Conservation (phyloP, 2,888 invertebrate genomes). For the Lithophane socia region DNA sequence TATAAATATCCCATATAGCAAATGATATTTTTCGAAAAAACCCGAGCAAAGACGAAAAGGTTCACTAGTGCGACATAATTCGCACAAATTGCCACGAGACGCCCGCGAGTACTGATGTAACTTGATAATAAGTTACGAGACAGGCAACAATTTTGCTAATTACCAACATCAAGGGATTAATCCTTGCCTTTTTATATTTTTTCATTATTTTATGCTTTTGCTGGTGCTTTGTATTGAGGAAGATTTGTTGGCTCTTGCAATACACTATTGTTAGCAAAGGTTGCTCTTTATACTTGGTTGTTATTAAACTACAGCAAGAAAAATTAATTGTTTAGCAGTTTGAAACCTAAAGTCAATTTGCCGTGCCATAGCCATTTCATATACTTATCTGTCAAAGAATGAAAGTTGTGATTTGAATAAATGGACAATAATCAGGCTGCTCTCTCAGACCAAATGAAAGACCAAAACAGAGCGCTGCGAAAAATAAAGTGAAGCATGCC, state of each 20-base stretch:
- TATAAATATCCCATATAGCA: not conserved
- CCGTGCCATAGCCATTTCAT: not conserved
- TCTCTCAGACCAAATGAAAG: too few relatives aligned
- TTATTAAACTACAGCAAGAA: not conserved
- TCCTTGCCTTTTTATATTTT: slow-evolving; percentile 52
- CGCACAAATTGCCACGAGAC: slow-evolving; percentile 71
- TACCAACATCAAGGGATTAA: slow-evolving; percentile 64
- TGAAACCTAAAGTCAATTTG: too few relatives aligned
- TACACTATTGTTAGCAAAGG: not conserved
- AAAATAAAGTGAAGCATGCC: too few relatives aligned
- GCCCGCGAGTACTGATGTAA: slow-evolving; percentile 66
- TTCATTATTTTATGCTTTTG: slow-evolving; percentile 37
- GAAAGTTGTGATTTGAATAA: too few relatives aligned
- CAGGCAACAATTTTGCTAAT: slow-evolving; percentile 69
- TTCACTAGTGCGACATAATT: slow-evolving; percentile 60
- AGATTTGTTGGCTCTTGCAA: slow-evolving; percentile 10
- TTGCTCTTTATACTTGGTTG: not conserved
- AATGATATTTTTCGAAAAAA: not conserved
- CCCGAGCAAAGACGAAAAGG: not conserved
- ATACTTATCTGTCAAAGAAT: not conserved
- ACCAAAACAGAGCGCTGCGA: too few relatives aligned
- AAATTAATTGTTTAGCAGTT: too few relatives aligned
- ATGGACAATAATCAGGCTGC: not conserved
- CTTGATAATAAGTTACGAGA: slow-evolving; percentile 71
- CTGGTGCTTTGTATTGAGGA: not conserved